Percentiles rank a stretch among this genome's conserved stretches.
phyloP scores from a whole-genome alignment of 1,140 invertebrate species.

The Pissodes strobi region DNA sequence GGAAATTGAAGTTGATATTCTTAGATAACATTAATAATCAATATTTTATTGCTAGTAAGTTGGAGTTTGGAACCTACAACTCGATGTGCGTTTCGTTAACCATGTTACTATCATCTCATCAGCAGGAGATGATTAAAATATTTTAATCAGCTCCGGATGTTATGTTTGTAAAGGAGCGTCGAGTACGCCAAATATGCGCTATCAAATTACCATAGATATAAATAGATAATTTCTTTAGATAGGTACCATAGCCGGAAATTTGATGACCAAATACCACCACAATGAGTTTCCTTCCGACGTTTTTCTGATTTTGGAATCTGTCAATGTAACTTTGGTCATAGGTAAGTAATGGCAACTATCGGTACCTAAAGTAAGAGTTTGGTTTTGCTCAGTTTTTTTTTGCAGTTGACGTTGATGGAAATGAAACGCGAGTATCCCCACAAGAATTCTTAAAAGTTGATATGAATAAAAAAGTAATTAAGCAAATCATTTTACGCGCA shows the following conservation, averaged over 20 bases:
- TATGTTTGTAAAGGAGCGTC: neutral
- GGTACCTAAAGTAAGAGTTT: neutral
- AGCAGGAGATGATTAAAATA: too few relatives aligned
- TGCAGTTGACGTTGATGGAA: slow-evolving; percentile 43
- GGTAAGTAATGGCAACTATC: slow-evolving; percentile 56
- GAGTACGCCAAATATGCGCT: neutral
- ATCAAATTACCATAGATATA: neutral
- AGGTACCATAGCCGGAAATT: slow-evolving; percentile 77
- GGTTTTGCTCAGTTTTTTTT: neutral
- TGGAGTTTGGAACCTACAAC: too few relatives aligned
- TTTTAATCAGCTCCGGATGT: too few relatives aligned
- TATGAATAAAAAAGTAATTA: slow-evolving; percentile 69
- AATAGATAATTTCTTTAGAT: slow-evolving; percentile 63
- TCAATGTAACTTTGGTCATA: slow-evolving; percentile 68
- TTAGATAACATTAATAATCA: neutral
- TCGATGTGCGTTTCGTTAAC: too few relatives aligned
- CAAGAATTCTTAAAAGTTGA: slow-evolving; percentile 62
- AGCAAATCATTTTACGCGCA: slow-evolving; percentile 61
- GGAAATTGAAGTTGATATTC: slow-evolving; percentile 44
- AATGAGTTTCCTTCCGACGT: slow-evolving; percentile 80
- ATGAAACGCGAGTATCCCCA: slow-evolving; percentile 51
- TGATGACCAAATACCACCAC: slow-evolving; percentile 76
- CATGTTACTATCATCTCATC: too few relatives aligned
- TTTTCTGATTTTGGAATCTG: slow-evolving; percentile 74
- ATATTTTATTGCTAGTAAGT: too few relatives aligned